These are phyloP conservation scores for Chaetodon trifasciatus DNA, from an alignment of 2,797 vertebrate genomes.

Conservation along the genomic window DNA sequence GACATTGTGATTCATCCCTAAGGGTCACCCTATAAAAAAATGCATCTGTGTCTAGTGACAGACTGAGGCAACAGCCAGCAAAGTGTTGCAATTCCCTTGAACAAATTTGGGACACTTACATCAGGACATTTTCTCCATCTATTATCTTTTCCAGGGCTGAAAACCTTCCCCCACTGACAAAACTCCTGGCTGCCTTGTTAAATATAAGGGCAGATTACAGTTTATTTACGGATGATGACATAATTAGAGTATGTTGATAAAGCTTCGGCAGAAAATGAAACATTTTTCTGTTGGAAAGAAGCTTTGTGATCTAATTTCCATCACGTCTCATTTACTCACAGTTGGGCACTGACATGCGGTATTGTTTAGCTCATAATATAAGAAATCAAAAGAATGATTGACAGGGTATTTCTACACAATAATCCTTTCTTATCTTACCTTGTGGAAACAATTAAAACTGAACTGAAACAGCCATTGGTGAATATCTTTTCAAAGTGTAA, in stretches of 20 bases:
- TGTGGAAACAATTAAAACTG: slow-evolving; percentile 48
- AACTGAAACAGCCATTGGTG: slow-evolving; percentile 33
- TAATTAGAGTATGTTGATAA: slow-evolving; percentile 37
- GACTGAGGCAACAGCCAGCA: slow-evolving; percentile 77
- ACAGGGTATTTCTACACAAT: slow-evolving; percentile 15
- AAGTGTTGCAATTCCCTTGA: slow-evolving; percentile 69
- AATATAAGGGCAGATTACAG: slow-evolving; percentile 35
- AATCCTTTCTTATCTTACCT: slow-evolving; percentile 51
- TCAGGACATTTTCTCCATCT: slow-evolving; percentile 56
- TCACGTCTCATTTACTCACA: slow-evolving; percentile 32
- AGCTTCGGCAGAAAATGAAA: slow-evolving; percentile 22
- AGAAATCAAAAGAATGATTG: slow-evolving; percentile 46
- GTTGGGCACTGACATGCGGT: background rate
- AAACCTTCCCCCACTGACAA: slow-evolving; percentile 41
- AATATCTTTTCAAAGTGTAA: slow-evolving; percentile 46
- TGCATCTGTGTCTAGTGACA: slow-evolving; percentile 49
- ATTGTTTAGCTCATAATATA: slow-evolving; percentile 20
- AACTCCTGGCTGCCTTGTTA: slow-evolving; percentile 26
- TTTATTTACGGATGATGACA: slow-evolving; percentile 35
- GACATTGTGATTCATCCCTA: slow-evolving; percentile 64
- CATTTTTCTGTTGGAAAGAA: slow-evolving; percentile 2
- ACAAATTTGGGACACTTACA: slow-evolving; percentile 66
- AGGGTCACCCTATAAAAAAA: slow-evolving; percentile 62
- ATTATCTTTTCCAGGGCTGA: slow-evolving; percentile 47
- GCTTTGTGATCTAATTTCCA: slow-evolving; percentile 28